Evolutionary conservation across 2,797 vertebrate genomes (phyloP), one percentile per base, ranked within the genome.

Genomic region (Heteromormyrus szaboi): DNA sequence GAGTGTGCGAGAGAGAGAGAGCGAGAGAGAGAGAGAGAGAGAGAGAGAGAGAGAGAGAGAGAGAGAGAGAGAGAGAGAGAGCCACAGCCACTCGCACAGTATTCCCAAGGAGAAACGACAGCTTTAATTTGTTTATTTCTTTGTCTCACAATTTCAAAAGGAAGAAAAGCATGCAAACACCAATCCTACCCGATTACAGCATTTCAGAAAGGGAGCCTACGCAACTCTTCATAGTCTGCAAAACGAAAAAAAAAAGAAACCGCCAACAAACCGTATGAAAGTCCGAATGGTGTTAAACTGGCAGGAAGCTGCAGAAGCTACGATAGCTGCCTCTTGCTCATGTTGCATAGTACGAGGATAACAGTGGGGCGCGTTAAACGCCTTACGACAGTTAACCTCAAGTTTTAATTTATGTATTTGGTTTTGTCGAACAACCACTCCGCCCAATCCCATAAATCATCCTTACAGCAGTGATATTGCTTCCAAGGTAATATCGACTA

Each of bases 311-410:
- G 88, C 83, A 86, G 50, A 89, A 90, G 90, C 90, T 87, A 29
- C 89, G 90, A 92, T 93, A 94, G 93, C 94, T 94, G 95, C 91
- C 91, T 88, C 90, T 92, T 25, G 54, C 88, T 90, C 53, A 87
- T 91, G 91, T 95, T 95, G 94, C 94, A 95, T 93, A 95, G 94
- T 93, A 89, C 85, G 91, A 90, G 89, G 91, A 89, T 91, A 89
- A 89, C 89, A 89, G 87, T 88, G 89, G 85, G 46, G 86, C 79
- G 90, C 88, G 83, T 88, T 56, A 89, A 87, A 89, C 88, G 88
- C 76, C 89, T 79, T 76, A 87, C 6, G 88, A 89, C n/a, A 41
- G 56, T 87, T 89, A 56, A 86, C 90, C 90, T 92, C 90, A 90
- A 91, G 91, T 91, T 91, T 92, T 89, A 85, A 72, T 90, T 90